Evolutionary conservation across 2,113 vertebrate species (phyloP), one percentile per base, ranked within the genome.

Genomic region (Archilochus colubris): DNA sequence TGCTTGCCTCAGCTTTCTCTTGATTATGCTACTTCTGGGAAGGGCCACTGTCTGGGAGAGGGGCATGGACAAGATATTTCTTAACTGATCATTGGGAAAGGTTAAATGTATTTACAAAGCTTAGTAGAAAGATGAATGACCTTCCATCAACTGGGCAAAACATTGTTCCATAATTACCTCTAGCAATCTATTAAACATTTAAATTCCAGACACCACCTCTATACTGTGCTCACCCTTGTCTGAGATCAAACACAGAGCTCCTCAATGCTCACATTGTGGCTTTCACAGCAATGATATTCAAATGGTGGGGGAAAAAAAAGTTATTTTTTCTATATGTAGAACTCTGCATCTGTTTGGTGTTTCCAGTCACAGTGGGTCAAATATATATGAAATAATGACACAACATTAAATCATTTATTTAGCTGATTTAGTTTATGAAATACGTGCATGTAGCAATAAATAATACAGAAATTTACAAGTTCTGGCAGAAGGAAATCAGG

Each of bases 281-380:
- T 62, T 83, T 77, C 59, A 36, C 5, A 64, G 4, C 4, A 24
- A 12, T 53, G 44, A 48, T 57, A 38, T 20, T 70, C 18, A 44
- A 6, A 51, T 2, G 0, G 6, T 33, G 16, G 30, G 18, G 7
- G 17, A 48, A 58, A 4, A 54, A 54, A 23, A 43, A 73, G 15
- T 51, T 10, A 6, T 0, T n/a, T 79, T 86, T 77, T 75, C 18
- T 70, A 38, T 25, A 2, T 17, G 6, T 27, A 51, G 7, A 67
- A 11, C 4, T 53, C n/a, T 1, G 0, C 27, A 61, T 3, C 1
- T 24, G 5, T 76, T 86, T 36, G 51, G 7, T 69, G 7, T 43
- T 85, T 80, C 23, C 1, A 50, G 7, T 44, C 44, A 50, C n/a
- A 69, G 8, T 30, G 4, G 64, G 14, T 76, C 33, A 91, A 67